Evolutionary conservation across 2,888 invertebrate species (phyloP), one percentile per base, ranked within the genome.

Genomic region (Thecophora atra): DNA sequence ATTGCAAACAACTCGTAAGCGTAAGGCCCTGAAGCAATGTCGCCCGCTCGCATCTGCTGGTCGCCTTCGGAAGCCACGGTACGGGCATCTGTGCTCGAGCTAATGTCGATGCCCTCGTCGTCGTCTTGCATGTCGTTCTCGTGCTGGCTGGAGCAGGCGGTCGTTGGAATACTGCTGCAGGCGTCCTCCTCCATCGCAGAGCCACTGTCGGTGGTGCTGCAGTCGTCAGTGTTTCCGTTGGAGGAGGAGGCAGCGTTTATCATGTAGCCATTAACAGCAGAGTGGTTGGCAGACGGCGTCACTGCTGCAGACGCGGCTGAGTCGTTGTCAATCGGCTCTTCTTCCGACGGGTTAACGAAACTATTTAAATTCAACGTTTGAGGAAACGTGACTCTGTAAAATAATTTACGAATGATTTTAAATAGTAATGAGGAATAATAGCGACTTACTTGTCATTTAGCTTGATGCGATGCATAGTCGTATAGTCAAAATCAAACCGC

Each of bases 401-500:
- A 58, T 13, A 26, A 24, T 15, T 58, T 6, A 37, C 30, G 76
- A 75, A 70, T 60, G 28, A 28, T 15, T 47, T 52, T 56, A 13
- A 69, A 62, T 30, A 6, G 26, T 26, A 44, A 54, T 4, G 15
- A 13, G n/a, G 26, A 24, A 6, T 42, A 15, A 7, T 24, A 11
- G 21, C 42, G 24, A 76, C 89, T 87, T 83, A 93, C 93, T 91
- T 93, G 87, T 96, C 95, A 83, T 95, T 95, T 58, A 96, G 88
- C 86, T 96, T 96, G 76, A 95, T 94, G 76, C 95, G 89, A 82
- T 94, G 93, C 89, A 94, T 91, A 7, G 93, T 93, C 78, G 89
- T 90, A 82, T 94, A 94, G 86, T 96, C 95, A 84, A 95, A 96
- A 87, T 95, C 96, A 83, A 96, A 96, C 74, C 96, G 89, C 83